Conservation (phyloP, 2,797 vertebrate species). For the Lophotriccus pileatus region DNA sequence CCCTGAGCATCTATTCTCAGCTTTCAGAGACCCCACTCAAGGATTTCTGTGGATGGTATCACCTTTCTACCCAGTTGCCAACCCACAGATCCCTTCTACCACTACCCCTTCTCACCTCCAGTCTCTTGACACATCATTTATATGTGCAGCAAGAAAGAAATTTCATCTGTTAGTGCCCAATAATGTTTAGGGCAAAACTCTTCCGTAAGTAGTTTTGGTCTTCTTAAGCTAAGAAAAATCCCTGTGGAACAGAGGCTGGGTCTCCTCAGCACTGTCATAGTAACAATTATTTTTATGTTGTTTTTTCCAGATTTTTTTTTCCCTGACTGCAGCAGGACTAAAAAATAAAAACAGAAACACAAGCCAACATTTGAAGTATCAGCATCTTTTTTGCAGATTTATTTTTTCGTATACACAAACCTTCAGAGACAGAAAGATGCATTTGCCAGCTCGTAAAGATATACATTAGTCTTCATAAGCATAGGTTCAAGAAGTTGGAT, state of each 20-base stretch:
- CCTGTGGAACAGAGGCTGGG: background rate
- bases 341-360: background rate
- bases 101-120: background rate
- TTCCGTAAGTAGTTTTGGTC: background rate
- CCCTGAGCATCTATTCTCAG: background rate
- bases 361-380: background rate
- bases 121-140: background rate
- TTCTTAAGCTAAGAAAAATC: background rate
- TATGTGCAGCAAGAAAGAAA: background rate
- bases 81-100: background rate
- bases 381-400: background rate
- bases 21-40: background rate
- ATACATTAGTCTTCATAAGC: background rate
- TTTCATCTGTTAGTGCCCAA: background rate
- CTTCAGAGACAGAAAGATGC: background rate
- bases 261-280: background rate
- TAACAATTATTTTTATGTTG: background rate
- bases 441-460: background rate
- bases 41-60: background rate
- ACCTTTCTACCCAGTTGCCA: background rate
- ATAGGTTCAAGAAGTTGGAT: conserved; percentile 10
- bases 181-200: background rate
- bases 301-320: background rate
- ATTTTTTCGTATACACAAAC: background rate
- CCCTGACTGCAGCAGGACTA: background rate